These are phyloP conservation scores for Phrynosoma platyrhinos DNA, from an alignment of 2,113 vertebrate genomes.

Conservation along the genomic window DNA sequence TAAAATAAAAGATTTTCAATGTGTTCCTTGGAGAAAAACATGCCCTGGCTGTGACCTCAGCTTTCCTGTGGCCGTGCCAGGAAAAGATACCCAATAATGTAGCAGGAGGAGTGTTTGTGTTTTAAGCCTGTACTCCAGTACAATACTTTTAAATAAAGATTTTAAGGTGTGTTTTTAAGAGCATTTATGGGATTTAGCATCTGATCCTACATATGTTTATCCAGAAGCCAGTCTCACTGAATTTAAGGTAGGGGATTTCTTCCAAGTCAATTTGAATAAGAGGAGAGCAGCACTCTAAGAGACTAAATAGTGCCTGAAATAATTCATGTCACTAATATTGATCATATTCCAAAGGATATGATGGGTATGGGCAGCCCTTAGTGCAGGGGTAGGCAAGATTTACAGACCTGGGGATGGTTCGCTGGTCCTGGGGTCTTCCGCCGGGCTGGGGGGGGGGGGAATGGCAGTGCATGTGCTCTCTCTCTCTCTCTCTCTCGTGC, in stretches of 20 bases:
- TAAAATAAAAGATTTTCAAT: not conserved
- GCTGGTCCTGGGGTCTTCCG: too few relatives aligned
- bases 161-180: conserved; percentile 6
- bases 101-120: conserved; percentile 12
- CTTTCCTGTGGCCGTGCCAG: conserved; percentile 42
- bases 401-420: too few relatives aligned
- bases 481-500: too few relatives aligned
- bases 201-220: not conserved
- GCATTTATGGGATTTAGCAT: conserved; percentile 1
- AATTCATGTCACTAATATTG: not conserved
- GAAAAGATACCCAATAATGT: conserved; percentile 33
- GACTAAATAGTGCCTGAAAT: not conserved
- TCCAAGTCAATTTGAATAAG: not conserved
- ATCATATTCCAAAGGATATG: not conserved
- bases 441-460: too few relatives aligned
- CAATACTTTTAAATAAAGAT: conserved; percentile 21
- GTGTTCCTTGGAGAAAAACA: conserved; percentile 53
- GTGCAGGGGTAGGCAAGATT: too few relatives aligned
- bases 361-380: not conserved
- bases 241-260: not conserved
- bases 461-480: too few relatives aligned
- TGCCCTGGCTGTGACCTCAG: conserved; percentile 32
- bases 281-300: not conserved
- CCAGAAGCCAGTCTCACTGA: not conserved
- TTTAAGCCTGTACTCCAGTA: conserved; percentile 2